These are phyloP conservation scores for Ormyrus rosae DNA, from an alignment of 2,888 invertebrate genomes.

Conservation along the genomic window DNA sequence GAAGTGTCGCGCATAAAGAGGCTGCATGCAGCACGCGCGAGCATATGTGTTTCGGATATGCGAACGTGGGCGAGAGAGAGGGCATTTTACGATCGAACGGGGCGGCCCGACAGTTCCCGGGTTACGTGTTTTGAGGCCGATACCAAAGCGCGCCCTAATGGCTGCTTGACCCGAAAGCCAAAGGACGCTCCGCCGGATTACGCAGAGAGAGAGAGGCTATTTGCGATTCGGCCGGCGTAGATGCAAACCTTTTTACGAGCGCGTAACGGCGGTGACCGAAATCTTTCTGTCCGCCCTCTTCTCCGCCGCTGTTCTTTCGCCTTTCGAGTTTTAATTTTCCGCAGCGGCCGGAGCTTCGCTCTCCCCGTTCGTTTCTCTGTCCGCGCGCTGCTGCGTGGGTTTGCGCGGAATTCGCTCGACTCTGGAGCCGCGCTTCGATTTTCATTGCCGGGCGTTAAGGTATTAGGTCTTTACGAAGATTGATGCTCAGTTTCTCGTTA, in stretches of 20 bases:
- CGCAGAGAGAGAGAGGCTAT: too few relatives aligned
- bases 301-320: neutral
- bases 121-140: neutral
- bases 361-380: too few relatives aligned
- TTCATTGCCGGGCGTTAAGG: too few relatives aligned
- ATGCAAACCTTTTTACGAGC: conserved; percentile 14
- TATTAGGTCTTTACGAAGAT: too few relatives aligned
- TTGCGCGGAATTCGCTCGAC: neutral
- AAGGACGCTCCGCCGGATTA: too few relatives aligned
- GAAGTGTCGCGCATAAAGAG: neutral
- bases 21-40: too few relatives aligned
- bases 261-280: neutral
- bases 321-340: conserved; percentile 35
- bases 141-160: neutral
- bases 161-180: neutral
- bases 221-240: too few relatives aligned
- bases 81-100: neutral
- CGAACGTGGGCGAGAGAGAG: neutral
- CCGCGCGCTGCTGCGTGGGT: too few relatives aligned
- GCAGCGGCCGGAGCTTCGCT: neutral
- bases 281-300: conserved; percentile 2
- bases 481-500: too few relatives aligned
- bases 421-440: neutral
- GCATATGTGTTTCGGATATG: neutral
- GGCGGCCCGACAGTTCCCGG: neutral